Evolutionary conservation across 2,113 vertebrate species (phyloP), one percentile per base, ranked within the genome.

Genomic region (Channa argus): DNA sequence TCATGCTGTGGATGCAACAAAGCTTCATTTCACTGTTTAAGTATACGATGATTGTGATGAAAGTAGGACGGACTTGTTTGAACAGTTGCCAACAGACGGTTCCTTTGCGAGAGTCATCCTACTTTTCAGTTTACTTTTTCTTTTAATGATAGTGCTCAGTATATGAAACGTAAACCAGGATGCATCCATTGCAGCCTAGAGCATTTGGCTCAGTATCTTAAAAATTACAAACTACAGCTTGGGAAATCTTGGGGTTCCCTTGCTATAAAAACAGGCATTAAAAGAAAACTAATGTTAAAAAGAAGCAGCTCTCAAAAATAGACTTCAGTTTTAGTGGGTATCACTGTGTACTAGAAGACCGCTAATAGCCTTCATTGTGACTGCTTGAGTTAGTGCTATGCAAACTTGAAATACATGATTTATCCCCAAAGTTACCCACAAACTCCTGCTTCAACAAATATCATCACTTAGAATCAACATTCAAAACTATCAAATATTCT

Each of bases 11-110:
- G 41, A 59, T 46, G 39, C 50, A 39, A 46, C 4, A 1, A 14
- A 15, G 24, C 5, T 47, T 38, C 14, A 5, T 13, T 14, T 33
- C 4, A 3, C 13, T 4, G 4, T 61, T 60, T 45, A 24, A 47
- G 34, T 62, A 7, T 10, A 53, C 37, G 43, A 72, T 37, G 71
- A 69, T 70, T 39, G 43, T 39, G 46, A 64, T 63, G 13, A 66
- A 82, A 81, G 70, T 70, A 41, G 62, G 64, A 72, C 65, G 41
- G 67, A 64, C 77, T 61, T 11, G 55, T 74, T 74, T 76, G 74
- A 86, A 61, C 41, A 3, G 39, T 55, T 44, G 80, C 67, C 84
- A 81, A 39, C 56, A 50, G 59, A 71, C 5, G 0, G 37, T 24
- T 77, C 68, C 66, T 63, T 38, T 62, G 69, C 2, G 65, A 71